A percentile compares a stretch with the other conserved stretches of the same genome.
These are phyloP conservation scores for Cinclus cinclus DNA, from an alignment of 2,113 vertebrate species.

Conservation along the genomic window DNA sequence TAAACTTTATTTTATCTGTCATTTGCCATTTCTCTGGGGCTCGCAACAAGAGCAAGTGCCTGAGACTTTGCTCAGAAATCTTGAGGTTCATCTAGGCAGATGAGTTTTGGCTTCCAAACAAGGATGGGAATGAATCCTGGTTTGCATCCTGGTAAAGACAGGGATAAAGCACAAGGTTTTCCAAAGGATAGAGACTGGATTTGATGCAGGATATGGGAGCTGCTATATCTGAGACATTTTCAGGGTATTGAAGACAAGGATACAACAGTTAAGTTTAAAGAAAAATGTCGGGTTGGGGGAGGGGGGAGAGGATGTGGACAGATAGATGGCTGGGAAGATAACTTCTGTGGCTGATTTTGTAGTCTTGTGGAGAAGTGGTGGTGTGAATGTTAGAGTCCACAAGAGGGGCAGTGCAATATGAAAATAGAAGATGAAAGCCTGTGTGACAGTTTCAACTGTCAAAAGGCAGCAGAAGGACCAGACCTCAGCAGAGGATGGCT, in stretches of 20 bases:
- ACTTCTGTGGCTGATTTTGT: conserved; percentile 45
- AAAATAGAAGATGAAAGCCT: conserved; percentile 58
- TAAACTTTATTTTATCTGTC: neutral
- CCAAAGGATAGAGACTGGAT: neutral
- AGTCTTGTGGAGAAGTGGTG: conserved; percentile 21
- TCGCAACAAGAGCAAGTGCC: neutral
- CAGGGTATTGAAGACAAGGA: neutral
- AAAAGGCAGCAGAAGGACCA: neutral
- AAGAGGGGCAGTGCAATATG: conserved; percentile 33
- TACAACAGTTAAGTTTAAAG: conserved; percentile 38
- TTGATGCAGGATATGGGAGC: neutral
- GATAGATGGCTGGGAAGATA: conserved; percentile 48
- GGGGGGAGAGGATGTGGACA: conserved; percentile 55
- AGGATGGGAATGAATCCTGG: neutral
- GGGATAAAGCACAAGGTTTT: neutral
- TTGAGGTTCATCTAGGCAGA: neutral
- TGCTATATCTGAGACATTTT: neutral
- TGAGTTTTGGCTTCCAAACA: neutral
- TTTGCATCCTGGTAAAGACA: neutral
- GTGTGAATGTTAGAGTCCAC: conserved; percentile 42
- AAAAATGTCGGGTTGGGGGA: neutral
- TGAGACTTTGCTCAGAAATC: neutral
- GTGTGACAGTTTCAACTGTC: conserved; percentile 43
- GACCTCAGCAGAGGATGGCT: neutral
- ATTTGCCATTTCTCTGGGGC: neutral